These are phyloP conservation scores for Paralichthys olivaceus DNA, from an alignment of 2,113 vertebrate genomes.

Conservation along the genomic window DNA sequence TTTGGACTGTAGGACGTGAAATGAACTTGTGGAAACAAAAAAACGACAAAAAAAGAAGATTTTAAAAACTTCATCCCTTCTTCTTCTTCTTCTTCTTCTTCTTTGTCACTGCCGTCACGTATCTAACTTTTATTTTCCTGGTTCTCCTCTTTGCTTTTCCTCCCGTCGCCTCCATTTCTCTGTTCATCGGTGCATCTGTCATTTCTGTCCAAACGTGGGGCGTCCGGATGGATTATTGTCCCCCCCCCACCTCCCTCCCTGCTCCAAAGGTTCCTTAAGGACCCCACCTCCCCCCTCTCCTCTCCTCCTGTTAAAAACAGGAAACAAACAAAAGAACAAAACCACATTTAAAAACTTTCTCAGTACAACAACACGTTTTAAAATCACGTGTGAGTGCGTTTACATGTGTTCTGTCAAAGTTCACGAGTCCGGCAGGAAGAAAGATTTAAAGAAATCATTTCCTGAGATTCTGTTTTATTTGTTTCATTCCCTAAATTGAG, in stretches of 20 bases:
- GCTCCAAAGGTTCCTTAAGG: not conserved
- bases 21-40: constrained; percentile 88
- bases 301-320: constrained; percentile 36
- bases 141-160: constrained; percentile 55
- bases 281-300: not conserved
- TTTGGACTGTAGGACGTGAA: constrained; percentile 85
- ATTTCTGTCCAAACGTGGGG: constrained; percentile 37
- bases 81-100: constrained; percentile 42
- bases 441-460: no score
- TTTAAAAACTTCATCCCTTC: constrained; percentile 70
- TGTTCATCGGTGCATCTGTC: constrained; percentile 33
- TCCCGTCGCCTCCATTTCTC: constrained; percentile 42
- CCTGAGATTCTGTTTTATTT: no score
- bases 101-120: constrained; percentile 33
- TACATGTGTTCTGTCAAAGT: constrained; percentile 28
- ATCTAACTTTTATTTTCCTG: constrained; percentile 53
- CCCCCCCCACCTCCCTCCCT: no score
- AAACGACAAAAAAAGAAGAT: constrained; percentile 36
- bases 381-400: constrained; percentile 41
- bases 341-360: constrained; percentile 17
- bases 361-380: constrained; percentile 4
- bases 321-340: constrained; percentile 22
- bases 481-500: no score
- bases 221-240: constrained; percentile 12
- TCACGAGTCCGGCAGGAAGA: not conserved